These are phyloP conservation scores for Drosophila setosimentum DNA, from an alignment of 2,888 invertebrate genomes.

Conservation along the genomic window DNA sequence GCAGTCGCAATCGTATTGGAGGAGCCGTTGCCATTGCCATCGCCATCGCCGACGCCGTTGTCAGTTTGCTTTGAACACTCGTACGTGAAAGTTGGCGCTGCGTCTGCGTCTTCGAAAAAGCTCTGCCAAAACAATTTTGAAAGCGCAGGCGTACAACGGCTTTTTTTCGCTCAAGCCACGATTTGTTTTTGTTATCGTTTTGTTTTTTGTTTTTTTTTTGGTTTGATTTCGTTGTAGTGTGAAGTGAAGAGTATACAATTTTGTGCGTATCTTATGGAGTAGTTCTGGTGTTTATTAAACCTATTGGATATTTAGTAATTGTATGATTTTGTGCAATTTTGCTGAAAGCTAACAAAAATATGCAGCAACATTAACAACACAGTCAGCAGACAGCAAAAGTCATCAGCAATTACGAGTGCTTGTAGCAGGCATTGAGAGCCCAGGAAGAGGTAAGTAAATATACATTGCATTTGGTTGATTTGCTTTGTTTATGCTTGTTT, in stretches of 20 bases:
- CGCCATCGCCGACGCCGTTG: conserved; percentile 35
- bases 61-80: conserved; percentile 71
- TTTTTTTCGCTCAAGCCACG: conserved; percentile 35
- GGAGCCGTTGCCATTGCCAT: conserved; percentile 26
- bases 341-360: conserved; percentile 47
- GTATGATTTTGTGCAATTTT: conserved; percentile 44
- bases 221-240: conserved; percentile 28
- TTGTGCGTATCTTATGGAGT: conserved; percentile 52
- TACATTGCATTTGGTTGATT: conserved; percentile 49
- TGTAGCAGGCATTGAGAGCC: conserved; percentile 36
- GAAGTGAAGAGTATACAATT: conserved; percentile 47
- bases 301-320: conserved; percentile 13
- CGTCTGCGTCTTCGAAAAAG: conserved; percentile 38
- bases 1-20: conserved; percentile 60
- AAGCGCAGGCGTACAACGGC: conserved; percentile 76
- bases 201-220: conserved; percentile 11
- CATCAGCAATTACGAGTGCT: conserved; percentile 63
- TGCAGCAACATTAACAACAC: conserved; percentile 45
- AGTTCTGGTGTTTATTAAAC: conserved; percentile 10
- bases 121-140: conserved; percentile 59
- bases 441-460: conserved; percentile 74
- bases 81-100: conserved; percentile 66
- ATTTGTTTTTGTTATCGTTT: conserved; percentile 52
- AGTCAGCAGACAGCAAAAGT: conserved; percentile 48
- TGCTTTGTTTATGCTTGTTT: conserved; percentile 14